Percentiles rank a stretch among this genome's conserved stretches.
phyloP scores from a whole-genome alignment of 1,140 invertebrate genomes.

The Tetragonula clypearis region DNA sequence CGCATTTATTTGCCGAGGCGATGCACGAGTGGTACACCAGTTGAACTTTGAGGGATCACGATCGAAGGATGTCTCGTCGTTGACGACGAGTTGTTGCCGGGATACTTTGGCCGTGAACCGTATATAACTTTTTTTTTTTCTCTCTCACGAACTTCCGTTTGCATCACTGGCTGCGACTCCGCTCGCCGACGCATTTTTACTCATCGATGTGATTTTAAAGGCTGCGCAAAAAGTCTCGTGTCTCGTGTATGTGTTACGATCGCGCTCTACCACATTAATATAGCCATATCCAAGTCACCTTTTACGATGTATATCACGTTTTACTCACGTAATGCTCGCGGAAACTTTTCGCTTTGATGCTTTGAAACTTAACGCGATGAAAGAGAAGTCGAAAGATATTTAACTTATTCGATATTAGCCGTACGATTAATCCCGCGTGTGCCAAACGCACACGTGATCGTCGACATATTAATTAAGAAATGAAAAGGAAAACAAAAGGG shows the following conservation, averaged over 20 bases:
- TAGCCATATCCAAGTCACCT: slow-evolving; percentile 73
- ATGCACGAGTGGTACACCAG: slow-evolving; percentile 56
- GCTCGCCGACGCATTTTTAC: slow-evolving; percentile 70
- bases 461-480: slow-evolving; percentile 26
- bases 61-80: slow-evolving; percentile 18
- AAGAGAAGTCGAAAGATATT: slow-evolving; percentile 32
- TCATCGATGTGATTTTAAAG: slow-evolving; percentile 80
- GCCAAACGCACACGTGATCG: background rate
- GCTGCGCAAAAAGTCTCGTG: slow-evolving; percentile 77
- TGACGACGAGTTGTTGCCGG: slow-evolving; percentile 35
- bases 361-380: slow-evolving; percentile 52
- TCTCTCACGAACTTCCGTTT: slow-evolving; percentile 29
- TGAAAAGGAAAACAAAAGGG: slow-evolving; percentile 17
- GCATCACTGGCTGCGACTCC: slow-evolving; percentile 54
- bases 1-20: slow-evolving; percentile 68
- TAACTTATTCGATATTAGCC: slow-evolving; percentile 54
- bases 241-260: slow-evolving; percentile 80
- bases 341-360: slow-evolving; percentile 72
- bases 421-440: slow-evolving; percentile 36
- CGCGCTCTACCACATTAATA: slow-evolving; percentile 74
- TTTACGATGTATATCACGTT: slow-evolving; percentile 73
- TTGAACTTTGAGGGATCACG: slow-evolving; percentile 31
- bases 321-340: slow-evolving; percentile 55
- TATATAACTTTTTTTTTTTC: background rate
- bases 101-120: slow-evolving; percentile 38